Conservation (phyloP, 2,888 invertebrate genomes). For the Cantharis flavilabris region DNA sequence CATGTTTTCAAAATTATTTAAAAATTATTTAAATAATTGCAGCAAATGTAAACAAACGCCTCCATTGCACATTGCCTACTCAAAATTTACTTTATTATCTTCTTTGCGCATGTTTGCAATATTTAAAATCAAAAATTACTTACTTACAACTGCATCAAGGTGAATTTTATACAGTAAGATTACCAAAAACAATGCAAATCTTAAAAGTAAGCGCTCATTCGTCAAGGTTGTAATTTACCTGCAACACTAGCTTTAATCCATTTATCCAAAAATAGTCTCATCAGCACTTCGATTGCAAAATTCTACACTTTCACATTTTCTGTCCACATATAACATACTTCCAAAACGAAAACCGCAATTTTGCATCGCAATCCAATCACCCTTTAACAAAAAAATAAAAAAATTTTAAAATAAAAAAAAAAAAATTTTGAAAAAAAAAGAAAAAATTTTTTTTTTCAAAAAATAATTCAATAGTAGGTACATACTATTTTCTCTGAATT, state of each 20-base stretch:
- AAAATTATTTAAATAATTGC: conserved; percentile 2
- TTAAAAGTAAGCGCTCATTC: not conserved
- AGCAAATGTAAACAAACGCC: not conserved
- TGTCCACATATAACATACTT: not conserved
- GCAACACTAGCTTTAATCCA: not conserved
- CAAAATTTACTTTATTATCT: not conserved
- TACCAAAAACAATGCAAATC: not conserved
- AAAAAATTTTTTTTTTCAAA: too few species aligned
- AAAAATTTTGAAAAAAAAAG: too few species aligned
- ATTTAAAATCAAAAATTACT: not conserved
- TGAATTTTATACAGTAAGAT: not conserved
- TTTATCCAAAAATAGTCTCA: not conserved
- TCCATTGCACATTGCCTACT: not conserved
- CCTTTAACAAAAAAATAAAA: too few species aligned
- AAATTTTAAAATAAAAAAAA: too few species aligned
- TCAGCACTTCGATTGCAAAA: not conserved
- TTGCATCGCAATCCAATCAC: too few species aligned
- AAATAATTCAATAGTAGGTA: too few species aligned
- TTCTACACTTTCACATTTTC: not conserved
- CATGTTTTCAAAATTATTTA: conserved; percentile 12
- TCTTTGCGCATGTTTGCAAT: not conserved
- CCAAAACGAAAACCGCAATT: too few species aligned
- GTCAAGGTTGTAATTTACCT: not conserved
- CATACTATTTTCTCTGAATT: too few species aligned
- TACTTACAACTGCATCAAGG: not conserved